phyloP scores from a whole-genome alignment of 2,888 invertebrate species.

The Helleia helle region DNA sequence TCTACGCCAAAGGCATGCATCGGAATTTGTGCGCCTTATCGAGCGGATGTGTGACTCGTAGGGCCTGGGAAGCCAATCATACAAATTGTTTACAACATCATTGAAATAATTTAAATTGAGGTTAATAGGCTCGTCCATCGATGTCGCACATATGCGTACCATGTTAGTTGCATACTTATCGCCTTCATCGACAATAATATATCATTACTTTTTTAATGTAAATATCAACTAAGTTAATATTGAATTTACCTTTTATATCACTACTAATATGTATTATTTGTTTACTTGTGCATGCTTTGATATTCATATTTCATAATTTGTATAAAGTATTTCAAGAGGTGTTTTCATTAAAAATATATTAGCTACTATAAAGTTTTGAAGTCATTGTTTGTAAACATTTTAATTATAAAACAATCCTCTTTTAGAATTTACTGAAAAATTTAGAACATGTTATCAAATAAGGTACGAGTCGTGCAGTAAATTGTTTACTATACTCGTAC shows the following conservation, averaged over 20 bases:
- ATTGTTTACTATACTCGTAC: slow-evolving; percentile 55
- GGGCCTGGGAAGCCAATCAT: slow-evolving; percentile 52
- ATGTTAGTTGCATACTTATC: slow-evolving; percentile 32
- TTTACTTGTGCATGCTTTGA: too few relatives aligned
- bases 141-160: slow-evolving; percentile 68
- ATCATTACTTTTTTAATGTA: background rate
- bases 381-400: slow-evolving; percentile 4
- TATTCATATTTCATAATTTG: too few relatives aligned
- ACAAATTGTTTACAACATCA: slow-evolving; percentile 58
- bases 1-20: slow-evolving; percentile 33
- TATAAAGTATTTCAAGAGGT: too few relatives aligned
- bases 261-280: too few relatives aligned
- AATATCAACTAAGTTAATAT: background rate
- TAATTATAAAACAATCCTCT: background rate
- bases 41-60: slow-evolving; percentile 51
- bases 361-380: too few relatives aligned
- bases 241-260: too few relatives aligned
- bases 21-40: slow-evolving; percentile 50
- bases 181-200: background rate
- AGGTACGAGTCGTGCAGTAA: slow-evolving; percentile 49
- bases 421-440: slow-evolving; percentile 26
- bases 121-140: slow-evolving; percentile 64
- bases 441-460: slow-evolving; percentile 44
- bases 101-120: slow-evolving; percentile 66
- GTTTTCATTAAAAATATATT: too few relatives aligned